These are phyloP conservation scores for Zosterops pallidus DNA, from an alignment of 2,113 vertebrate genomes.

Conservation along the genomic window DNA sequence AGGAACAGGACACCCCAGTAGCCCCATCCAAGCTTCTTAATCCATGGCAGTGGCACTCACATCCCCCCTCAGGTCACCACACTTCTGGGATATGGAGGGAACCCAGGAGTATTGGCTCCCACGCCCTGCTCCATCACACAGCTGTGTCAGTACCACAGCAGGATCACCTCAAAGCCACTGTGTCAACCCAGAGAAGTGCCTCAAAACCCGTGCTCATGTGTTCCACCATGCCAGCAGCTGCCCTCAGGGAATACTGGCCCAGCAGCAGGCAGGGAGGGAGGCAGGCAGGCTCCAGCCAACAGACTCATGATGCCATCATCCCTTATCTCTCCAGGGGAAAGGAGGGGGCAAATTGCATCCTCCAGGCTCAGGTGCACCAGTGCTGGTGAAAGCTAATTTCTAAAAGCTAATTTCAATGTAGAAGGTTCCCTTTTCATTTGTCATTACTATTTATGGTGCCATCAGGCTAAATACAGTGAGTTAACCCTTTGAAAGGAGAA, in stretches of 20 bases:
- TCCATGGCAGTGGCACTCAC: rapidly evolving
- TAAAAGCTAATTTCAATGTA: constrained; percentile 64
- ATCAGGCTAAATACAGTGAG: neutral
- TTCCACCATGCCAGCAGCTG: neutral
- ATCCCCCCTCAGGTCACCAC: neutral
- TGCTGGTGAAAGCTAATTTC: constrained; percentile 60
- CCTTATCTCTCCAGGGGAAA: neutral
- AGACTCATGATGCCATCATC: constrained; percentile 41
- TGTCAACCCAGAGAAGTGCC: rapidly evolving
- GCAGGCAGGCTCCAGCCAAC: neutral
- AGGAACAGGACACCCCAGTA: neutral
- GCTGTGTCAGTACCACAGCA: neutral
- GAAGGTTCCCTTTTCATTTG: constrained; percentile 44
- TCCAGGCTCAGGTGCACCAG: constrained; percentile 70
- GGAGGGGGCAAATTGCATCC: constrained; percentile 25
- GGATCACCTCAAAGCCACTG: neutral
- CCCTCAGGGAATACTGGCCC: neutral
- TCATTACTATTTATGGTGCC: constrained; percentile 60
- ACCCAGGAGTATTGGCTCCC: neutral
- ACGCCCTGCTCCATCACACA: neutral
- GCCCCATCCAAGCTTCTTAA: neutral
- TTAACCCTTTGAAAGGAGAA: constrained; percentile 46
- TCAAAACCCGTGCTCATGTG: rapidly evolving
- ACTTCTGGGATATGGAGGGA: neutral
- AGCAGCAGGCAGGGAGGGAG: neutral